Evolutionary conservation across 1,140 invertebrate species (phyloP).

Genomic region (Bilobella aurantiaca): DNA sequence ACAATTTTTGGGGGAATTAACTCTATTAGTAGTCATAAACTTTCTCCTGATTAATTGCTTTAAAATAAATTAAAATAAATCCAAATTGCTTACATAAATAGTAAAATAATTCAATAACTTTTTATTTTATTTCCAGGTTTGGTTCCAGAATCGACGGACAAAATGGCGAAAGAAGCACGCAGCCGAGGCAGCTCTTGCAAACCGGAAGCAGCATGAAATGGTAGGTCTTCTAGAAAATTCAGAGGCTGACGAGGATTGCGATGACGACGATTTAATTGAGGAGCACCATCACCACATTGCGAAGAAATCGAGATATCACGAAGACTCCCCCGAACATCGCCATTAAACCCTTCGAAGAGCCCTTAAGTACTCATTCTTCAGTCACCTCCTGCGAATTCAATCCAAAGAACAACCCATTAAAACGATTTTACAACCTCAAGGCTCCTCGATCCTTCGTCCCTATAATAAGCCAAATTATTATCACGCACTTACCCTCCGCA

Average conservation of each 20-base stretch:
- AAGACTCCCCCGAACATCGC: conserved; percentile 28
- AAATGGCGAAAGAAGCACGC: conserved; percentile 99
- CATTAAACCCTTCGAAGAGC: conserved; percentile 14
- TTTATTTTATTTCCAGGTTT: conserved; percentile 63
- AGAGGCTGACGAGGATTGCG: conserved; percentile 55
- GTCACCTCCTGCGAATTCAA: conserved; percentile 29
- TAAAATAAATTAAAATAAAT: too few species aligned
- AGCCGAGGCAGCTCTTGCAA: conserved; percentile 96
- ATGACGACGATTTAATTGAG: conserved; percentile 21
- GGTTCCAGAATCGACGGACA: conserved; percentile 98
- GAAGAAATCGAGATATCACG: conserved; percentile 42
- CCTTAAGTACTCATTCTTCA: conserved; percentile 39
- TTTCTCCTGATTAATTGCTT: too few species aligned
- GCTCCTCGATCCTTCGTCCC: too few species aligned
- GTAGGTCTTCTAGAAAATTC: conserved; percentile 56
- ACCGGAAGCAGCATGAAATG: conserved; percentile 87
- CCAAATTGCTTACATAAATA: too few species aligned
- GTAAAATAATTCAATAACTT: conserved; percentile 1
- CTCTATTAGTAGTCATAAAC: too few species aligned
- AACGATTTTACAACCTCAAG: conserved; percentile 8
- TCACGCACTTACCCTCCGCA: too few species aligned
- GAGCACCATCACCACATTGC: conserved; percentile 41
- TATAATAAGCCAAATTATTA: too few species aligned
- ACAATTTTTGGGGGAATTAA: too few species aligned
- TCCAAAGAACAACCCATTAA: too few species aligned